Conservation (phyloP, 1,140 invertebrate species). For the Proales similis region DNA sequence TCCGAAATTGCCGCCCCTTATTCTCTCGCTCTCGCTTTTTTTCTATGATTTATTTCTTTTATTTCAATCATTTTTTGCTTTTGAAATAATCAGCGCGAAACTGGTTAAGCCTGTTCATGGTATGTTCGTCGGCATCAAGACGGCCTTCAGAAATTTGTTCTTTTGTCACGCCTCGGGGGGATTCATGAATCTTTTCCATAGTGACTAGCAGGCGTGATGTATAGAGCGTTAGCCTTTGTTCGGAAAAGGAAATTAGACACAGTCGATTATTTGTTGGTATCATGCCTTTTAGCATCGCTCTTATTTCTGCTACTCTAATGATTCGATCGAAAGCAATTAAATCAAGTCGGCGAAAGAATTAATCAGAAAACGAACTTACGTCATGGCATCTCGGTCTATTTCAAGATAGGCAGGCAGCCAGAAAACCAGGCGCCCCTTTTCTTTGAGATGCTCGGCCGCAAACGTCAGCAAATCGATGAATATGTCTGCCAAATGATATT, state of each 20-base stretch:
- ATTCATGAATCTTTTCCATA: conserved; percentile 35
- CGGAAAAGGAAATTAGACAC: neutral
- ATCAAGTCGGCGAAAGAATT: neutral
- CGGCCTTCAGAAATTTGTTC: neutral
- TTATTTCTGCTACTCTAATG: conserved; percentile 10
- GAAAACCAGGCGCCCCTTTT: conserved; percentile 72
- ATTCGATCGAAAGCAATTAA: neutral
- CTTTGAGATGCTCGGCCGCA: conserved; percentile 65
- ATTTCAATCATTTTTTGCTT: conserved; percentile 6
- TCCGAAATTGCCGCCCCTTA: too few species aligned
- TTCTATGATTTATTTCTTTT: too few species aligned
- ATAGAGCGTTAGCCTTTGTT: conserved; percentile 29
- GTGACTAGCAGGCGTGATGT: conserved; percentile 31
- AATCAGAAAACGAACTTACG: neutral
- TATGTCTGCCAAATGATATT: conserved; percentile 71
- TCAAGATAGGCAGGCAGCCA: conserved; percentile 73
- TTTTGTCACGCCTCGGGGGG: neutral
- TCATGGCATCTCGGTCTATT: conserved; percentile 1
- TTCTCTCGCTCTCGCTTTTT: too few species aligned
- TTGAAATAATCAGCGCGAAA: conserved; percentile 33
- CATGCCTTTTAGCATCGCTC: conserved; percentile 1
- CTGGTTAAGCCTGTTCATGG: conserved; percentile 3
- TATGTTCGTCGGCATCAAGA: neutral
- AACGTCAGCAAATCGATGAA: conserved; percentile 75
- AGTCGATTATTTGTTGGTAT: conserved; percentile 16